Base-by-base conservation (phyloP, 2,113 vertebrate species). In the Aspiorhynchus laticeps region DNA sequence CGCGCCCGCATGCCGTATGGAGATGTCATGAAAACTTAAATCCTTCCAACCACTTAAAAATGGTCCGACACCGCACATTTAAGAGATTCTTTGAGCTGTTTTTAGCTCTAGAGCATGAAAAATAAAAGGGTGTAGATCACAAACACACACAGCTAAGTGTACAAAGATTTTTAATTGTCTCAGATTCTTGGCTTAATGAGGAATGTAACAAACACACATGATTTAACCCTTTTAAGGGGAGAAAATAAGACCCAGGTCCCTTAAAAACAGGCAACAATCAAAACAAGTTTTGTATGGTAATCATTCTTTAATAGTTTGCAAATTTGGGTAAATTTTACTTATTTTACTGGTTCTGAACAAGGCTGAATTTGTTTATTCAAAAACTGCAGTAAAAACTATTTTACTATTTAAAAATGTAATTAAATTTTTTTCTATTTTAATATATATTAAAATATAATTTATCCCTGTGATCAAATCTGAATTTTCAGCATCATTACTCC, bases 1-100 rank as follows among this genome's bases (percentile, higher is more conserved):
- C 90, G 88, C 76, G 46, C 79, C 89, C 86, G 83, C 84, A 65
- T 33, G 43, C 77, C 77, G 14, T 56, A 63, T 28, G 24, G 36
- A 61, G 46, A 85, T 83, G 87, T 48, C 51, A 38, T 80, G 24
- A 80, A 80, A 26, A 80, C 36, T 41, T 63, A 28, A 7, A 7
- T 46, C 59, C 4, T 15, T 61, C 33, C 24, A 63, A 17, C 24
- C 33, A 80, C 24, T n/a, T 38, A 80, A 80, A 26, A 65, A 82
- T 31, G n/a, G 41, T 69, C 61, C 2, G 56, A 53, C 26, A 5
- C 2, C 21, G 11, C 36, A 19, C 21, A 41, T 74, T 74, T 74
- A 38, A 41, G 9, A 41, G 19, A 41, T 41, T 38, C 2, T 73
- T 38, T 41, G 2, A 74, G 24, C 46, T 53, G 4, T 51, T 51